Percentiles rank a stretch among this genome's conserved stretches.
Conservation (phyloP, 2,797 vertebrate genomes). For the Oreonectes daqikongensis region DNA sequence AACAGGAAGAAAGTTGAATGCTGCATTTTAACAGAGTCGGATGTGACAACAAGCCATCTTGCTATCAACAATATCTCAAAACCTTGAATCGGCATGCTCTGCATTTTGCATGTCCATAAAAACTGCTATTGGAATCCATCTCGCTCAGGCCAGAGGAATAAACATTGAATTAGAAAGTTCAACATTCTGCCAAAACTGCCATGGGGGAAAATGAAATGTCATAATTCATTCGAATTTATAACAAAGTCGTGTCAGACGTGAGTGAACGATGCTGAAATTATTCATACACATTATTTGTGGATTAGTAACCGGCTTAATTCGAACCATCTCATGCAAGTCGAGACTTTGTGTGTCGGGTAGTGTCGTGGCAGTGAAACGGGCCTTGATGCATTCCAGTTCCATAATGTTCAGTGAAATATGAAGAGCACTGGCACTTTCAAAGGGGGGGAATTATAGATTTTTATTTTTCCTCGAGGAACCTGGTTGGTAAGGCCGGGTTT, state of each 20-base stretch:
- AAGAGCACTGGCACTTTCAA: conserved; percentile 31
- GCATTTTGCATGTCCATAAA: conserved; percentile 56
- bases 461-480: conserved; percentile 45
- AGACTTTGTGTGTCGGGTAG: conserved; percentile 8
- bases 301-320: conserved; percentile 68
- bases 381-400: conserved; percentile 32
- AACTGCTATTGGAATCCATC: conserved; percentile 62
- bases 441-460: conserved; percentile 32
- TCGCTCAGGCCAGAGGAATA: conserved; percentile 69
- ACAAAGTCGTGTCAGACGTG: conserved; percentile 49
- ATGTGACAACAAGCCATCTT: conserved; percentile 2
- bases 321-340: conserved; percentile 63
- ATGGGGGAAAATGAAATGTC: conserved; percentile 38
- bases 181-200: conserved; percentile 39
- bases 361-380: conserved; percentile 35
- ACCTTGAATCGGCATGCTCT: conserved; percentile 12
- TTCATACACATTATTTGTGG: conserved; percentile 56
- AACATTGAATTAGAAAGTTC: conserved; percentile 63
- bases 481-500: conserved; percentile 23
- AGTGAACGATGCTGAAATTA: conserved; percentile 61
- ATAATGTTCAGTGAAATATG: conserved; percentile 42
- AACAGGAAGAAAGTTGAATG: conserved; percentile 10
- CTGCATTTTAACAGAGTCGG: conserved; percentile 18
- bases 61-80: neutral
- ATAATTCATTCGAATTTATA: conserved; percentile 60